These are phyloP conservation scores for Hoplodrina blanda DNA, from an alignment of 2,888 invertebrate species.

Conservation along the genomic window DNA sequence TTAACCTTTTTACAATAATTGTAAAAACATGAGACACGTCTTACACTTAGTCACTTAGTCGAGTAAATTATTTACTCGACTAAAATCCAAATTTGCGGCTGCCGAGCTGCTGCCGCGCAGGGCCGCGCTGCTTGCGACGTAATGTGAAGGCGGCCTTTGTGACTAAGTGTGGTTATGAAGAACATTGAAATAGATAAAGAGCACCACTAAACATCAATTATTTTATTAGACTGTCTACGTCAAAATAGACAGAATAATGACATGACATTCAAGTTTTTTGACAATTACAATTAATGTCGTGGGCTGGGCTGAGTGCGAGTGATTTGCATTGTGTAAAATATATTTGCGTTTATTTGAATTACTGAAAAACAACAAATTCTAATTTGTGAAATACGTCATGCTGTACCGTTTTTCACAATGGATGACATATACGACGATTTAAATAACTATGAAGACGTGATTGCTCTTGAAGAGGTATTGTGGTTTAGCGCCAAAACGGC, in stretches of 20 bases:
- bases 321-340: background rate
- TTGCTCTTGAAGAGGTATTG: conserved; percentile 77
- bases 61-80: too few species aligned
- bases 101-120: too few species aligned
- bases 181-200: too few species aligned
- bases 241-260: background rate
- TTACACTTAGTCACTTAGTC: too few species aligned
- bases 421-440: conserved; percentile 82
- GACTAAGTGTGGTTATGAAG: too few species aligned
- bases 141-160: too few species aligned
- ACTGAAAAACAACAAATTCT: background rate
- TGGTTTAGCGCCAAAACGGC: conserved; percentile 82
- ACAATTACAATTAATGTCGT: background rate
- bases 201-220: background rate
- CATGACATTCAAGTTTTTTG: too few species aligned
- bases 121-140: too few species aligned
- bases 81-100: too few species aligned
- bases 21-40: too few species aligned
- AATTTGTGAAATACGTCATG: background rate
- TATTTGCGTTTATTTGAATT: background rate
- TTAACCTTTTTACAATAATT: too few species aligned
- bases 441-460: conserved; percentile 82
- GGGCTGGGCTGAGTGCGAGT: background rate
- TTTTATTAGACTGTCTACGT: background rate
- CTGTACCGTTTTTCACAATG: conserved; percentile 65